A percentile compares a stretch with the other conserved stretches of the same genome.
These are phyloP conservation scores for Zootoca vivipara DNA, from an alignment of 2,113 vertebrate genomes.

Conservation along the genomic window DNA sequence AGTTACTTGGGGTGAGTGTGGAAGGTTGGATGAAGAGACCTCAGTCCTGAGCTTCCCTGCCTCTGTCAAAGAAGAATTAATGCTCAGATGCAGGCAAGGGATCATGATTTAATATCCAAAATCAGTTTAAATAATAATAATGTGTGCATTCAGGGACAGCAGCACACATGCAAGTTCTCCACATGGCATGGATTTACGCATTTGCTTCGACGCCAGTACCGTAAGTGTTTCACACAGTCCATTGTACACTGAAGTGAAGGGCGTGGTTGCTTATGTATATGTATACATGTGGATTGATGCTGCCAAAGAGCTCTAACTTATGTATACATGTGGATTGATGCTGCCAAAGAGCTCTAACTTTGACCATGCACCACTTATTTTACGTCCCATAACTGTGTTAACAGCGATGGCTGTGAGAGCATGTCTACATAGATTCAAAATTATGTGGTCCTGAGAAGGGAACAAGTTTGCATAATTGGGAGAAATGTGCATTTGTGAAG, in stretches of 20 bases:
- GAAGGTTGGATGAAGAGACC: too few species aligned
- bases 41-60: too few species aligned
- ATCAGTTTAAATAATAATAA: not conserved
- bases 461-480: not conserved
- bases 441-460: not conserved
- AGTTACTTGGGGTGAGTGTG: too few species aligned
- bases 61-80: not conserved
- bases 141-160: not conserved
- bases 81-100: too few species aligned
- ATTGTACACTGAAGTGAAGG: not conserved
- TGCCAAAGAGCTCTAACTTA: not conserved
- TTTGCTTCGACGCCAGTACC: not conserved
- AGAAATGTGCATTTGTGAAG: conserved; percentile 31
- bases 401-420: not conserved
- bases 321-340: not conserved
- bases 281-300: not conserved
- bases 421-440: rapidly evolving
- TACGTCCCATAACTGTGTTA: not conserved
- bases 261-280: not conserved
- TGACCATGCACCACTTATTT: not conserved
- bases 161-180: not conserved
- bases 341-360: not conserved
- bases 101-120: not conserved
- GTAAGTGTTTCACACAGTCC: not conserved
- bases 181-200: not conserved